Percentiles rank a stretch among this genome's conserved stretches.
Conservation (phyloP, 2,797 vertebrate genomes). For the Pseudomugil gertrudae region DNA sequence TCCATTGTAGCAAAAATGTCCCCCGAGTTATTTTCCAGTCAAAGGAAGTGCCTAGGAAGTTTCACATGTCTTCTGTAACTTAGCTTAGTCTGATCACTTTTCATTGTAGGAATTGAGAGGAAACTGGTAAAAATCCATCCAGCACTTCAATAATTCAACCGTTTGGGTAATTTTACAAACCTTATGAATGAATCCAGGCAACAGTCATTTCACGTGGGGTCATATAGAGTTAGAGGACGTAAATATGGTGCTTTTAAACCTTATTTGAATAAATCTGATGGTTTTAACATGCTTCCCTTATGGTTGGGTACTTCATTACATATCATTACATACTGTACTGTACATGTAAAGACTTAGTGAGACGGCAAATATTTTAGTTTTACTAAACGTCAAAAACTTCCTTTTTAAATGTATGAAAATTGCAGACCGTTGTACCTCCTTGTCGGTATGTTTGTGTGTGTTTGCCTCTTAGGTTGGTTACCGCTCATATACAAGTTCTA, state of each 20-base stretch:
- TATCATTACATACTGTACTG: background rate
- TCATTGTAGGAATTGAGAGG: background rate
- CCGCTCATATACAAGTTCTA: conserved; percentile 22
- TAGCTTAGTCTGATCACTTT: conserved; percentile 8
- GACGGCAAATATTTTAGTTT: background rate
- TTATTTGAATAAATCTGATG: background rate
- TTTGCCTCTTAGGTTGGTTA: conserved; percentile 5
- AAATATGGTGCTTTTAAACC: background rate
- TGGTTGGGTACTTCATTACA: background rate
- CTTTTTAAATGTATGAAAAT: conserved; percentile 18
- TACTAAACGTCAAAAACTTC: background rate
- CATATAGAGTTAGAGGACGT: background rate
- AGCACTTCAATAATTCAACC: background rate
- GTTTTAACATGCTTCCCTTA: background rate
- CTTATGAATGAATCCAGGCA: background rate
- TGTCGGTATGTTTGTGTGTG: no score
- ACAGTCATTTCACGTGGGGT: no score
- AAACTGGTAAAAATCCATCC: background rate
- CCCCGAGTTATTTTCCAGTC: conserved; percentile 10
- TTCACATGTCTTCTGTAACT: background rate
- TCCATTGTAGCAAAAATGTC: conserved; percentile 19
- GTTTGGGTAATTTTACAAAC: background rate
- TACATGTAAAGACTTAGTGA: background rate
- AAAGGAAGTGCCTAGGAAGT: conserved; percentile 64
- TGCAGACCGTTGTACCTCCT: conserved; percentile 9